Conservation (phyloP, 37 sponge, comb jelly and placozoan genomes). For the Oscarella lobularis region DNA sequence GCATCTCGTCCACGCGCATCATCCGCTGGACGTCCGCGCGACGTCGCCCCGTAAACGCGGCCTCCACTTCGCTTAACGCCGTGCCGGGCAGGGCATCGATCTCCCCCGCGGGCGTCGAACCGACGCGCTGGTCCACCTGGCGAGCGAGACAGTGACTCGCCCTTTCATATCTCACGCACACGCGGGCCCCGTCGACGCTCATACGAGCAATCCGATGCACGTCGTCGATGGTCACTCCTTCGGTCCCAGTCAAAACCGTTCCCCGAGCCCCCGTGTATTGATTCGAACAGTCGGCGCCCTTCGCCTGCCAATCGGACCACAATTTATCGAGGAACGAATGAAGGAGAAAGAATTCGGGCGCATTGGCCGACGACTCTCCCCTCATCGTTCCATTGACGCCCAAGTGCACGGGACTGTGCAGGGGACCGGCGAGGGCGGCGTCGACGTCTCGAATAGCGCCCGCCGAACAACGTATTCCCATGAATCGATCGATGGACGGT, state of each 20-base stretch:
- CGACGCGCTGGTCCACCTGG: background rate
- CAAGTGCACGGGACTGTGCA: background rate
- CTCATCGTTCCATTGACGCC: background rate
- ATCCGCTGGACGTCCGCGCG: background rate
- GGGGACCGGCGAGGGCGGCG: background rate
- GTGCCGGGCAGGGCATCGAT: background rate
- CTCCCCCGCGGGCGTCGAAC: background rate
- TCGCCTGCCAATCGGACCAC: slow-evolving; percentile 2
- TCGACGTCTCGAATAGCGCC: background rate
- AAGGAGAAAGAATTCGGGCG: background rate
- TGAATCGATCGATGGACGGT: background rate
- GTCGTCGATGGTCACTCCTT: background rate
- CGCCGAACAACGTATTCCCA: background rate
- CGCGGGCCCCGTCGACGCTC: background rate
- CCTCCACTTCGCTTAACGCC: background rate
- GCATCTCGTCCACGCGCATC: background rate
- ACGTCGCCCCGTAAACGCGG: background rate
- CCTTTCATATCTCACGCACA: background rate
- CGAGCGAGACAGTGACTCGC: background rate
- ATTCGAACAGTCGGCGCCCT: background rate
- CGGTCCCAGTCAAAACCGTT: background rate
- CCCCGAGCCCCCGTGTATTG: background rate
- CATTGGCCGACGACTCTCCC: background rate
- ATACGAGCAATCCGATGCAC: background rate
- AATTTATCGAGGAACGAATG: background rate